Base-by-base conservation (phyloP, 2,113 vertebrate species). In the Cavia porcellus region DNA sequence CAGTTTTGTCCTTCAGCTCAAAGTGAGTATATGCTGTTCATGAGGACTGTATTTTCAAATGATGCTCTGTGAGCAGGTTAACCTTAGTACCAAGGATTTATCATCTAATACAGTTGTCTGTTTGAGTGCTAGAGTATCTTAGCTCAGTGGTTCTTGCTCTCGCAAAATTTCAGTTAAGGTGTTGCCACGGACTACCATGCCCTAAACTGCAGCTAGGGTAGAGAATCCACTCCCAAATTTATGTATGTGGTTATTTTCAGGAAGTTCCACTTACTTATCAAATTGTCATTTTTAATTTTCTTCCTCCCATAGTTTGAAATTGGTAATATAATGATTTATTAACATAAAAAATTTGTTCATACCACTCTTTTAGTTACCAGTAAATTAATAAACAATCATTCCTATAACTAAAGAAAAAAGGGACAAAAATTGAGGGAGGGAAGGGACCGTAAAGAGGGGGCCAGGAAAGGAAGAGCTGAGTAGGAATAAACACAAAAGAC, bases 351-450 rank as follows among this genome's bases (percentile, higher is more conserved):
- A 66, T 35, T 64, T 68, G 20, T 75, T 75, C 68, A 72, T 72
- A 42, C 1, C 28, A 90, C 35, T 45, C 2, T 28, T 47, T 52
- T 75, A 0, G 20, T 81, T 92, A 61, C 25, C 47, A 24, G 7
- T 68, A 90, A 87, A 83, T 93, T 66, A 82, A 86, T 90, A 38
- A 82, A 22, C 20, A 13, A 66, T 77, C 6, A 62, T 50, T 62
- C 14, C 3, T 8, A 2, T 92, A 64, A 17, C 32, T 75, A 74
- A 35, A 86, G 55, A 13, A 42, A 80, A 92, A 68, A 85, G 83
- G 47, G 50, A 32, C 24, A 79, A 84, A n/a, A 87, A 45, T 30
- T 17, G 68, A 59, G n/a, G 8, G 17, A 66, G 3, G 45, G 25
- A 66, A 66, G 61, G 4, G 28, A 32, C 4, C 32, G 15, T 72